Evolutionary conservation across 2,113 vertebrate genomes (phyloP).

Genomic region (Chionomys nivalis): DNA sequence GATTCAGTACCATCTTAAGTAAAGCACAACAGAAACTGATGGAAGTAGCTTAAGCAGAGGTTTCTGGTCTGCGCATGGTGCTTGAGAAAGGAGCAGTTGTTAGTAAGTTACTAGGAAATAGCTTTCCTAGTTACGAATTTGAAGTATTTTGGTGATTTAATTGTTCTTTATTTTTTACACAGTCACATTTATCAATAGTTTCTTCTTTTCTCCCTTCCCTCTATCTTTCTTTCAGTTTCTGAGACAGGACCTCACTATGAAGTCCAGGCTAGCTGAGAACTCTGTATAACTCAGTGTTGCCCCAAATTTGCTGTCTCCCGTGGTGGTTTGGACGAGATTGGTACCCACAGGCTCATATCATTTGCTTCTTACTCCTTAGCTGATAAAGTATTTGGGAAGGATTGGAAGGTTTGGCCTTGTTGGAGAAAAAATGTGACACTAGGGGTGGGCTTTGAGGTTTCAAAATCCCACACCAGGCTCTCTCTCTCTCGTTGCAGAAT

Average conservation of each 20-base stretch:
- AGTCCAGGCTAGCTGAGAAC: not conserved
- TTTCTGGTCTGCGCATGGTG: not conserved
- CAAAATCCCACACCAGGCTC: not conserved
- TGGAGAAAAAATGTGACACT: not conserved
- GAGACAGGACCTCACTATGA: not conserved
- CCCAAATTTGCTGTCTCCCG: not conserved
- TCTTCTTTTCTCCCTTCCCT: not conserved
- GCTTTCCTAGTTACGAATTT: not conserved
- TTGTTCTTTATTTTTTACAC: not conserved
- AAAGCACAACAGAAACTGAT: not conserved
- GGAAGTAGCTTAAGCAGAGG: not conserved
- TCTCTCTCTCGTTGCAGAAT: not conserved
- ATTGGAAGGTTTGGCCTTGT: not conserved
- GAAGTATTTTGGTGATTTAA: not conserved
- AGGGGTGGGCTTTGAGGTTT: not conserved
- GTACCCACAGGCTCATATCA: not conserved
- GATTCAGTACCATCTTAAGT: not conserved
- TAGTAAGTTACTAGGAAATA: not conserved
- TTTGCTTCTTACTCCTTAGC: not conserved
- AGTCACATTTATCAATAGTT: not conserved
- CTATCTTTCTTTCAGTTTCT: not conserved
- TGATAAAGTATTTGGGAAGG: not conserved
- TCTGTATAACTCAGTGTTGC: not conserved
- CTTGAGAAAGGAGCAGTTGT: not conserved
- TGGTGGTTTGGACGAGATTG: not conserved